These are phyloP conservation scores for Volucella bombylans DNA, from an alignment of 2,888 invertebrate genomes.

Conservation along the genomic window DNA sequence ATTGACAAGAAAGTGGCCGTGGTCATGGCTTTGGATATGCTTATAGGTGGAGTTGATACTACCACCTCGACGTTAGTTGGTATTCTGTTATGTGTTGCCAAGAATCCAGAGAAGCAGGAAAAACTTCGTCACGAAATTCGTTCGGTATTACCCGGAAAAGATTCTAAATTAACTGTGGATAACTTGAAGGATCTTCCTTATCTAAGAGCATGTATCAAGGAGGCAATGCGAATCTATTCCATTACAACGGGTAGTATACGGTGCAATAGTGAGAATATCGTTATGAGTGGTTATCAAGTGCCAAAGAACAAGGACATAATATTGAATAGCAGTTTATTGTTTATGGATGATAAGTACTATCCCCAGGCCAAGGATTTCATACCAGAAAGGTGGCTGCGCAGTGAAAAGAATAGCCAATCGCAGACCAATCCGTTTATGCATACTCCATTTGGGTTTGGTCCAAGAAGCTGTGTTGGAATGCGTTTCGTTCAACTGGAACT, in stretches of 20 bases:
- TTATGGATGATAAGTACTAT: constrained; percentile 85
- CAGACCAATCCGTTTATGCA: constrained; percentile 83
- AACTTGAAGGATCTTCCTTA: constrained; percentile 83
- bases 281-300: constrained; percentile 86
- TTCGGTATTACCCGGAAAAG: constrained; percentile 80
- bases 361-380: constrained; percentile 85
- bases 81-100: constrained; percentile 85
- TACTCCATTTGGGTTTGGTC: constrained; percentile 87
- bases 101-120: constrained; percentile 85
- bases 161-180: constrained; percentile 80
- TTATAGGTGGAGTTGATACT: constrained; percentile 87
- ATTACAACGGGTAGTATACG: constrained; percentile 84
- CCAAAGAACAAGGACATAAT: constrained; percentile 87
- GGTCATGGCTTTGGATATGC: constrained; percentile 87
- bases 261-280: constrained; percentile 83
- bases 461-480: constrained; percentile 87
- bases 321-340: constrained; percentile 86
- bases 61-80: constrained; percentile 83
- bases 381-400: constrained; percentile 88
- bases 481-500: constrained; percentile 89
- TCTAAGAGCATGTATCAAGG: constrained; percentile 87
- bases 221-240: constrained; percentile 85
- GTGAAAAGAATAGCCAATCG: constrained; percentile 25
- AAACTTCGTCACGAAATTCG: constrained; percentile 85
- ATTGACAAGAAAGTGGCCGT: constrained; percentile 85